Percentiles rank a stretch among this genome's conserved stretches.
phyloP scores from a whole-genome alignment of 2,113 vertebrate species.

The Lepidothrix coronata region DNA sequence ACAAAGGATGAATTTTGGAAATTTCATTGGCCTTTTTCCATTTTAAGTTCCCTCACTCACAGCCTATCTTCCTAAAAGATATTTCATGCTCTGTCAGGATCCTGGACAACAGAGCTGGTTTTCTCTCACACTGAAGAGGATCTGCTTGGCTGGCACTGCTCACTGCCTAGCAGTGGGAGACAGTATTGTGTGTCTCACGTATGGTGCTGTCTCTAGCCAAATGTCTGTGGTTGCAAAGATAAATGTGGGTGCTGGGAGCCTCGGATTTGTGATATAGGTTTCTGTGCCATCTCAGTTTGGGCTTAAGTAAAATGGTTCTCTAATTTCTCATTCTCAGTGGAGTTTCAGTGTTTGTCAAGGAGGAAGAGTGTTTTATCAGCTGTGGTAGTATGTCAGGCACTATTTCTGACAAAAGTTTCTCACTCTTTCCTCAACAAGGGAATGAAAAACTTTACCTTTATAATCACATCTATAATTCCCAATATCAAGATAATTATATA shows the following conservation, averaged over 20 bases:
- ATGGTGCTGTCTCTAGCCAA: constrained; percentile 32
- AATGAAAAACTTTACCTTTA: background rate
- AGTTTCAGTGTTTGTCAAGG: background rate
- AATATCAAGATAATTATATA: background rate
- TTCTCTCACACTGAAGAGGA: background rate
- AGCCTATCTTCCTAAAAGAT: constrained; percentile 3
- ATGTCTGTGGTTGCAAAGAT: background rate
- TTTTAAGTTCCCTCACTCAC: background rate
- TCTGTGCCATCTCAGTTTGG: background rate
- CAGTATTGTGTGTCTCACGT: background rate
- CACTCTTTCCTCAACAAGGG: background rate
- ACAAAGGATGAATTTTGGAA: background rate
- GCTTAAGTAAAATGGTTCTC: background rate
- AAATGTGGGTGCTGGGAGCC: background rate
- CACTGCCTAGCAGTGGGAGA: constrained; percentile 23
- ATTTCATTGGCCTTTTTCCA: background rate
- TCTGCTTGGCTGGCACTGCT: constrained; percentile 22
- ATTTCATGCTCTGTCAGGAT: constrained; percentile 19
- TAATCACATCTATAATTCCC: background rate
- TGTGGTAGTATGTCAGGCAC: background rate
- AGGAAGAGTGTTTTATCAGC: background rate
- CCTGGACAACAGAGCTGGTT: background rate
- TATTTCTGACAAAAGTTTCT: background rate
- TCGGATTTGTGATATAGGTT: background rate
- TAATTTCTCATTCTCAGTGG: background rate